Base-by-base conservation (phyloP, 1,140 invertebrate species). In the Solenopsis invicta region DNA sequence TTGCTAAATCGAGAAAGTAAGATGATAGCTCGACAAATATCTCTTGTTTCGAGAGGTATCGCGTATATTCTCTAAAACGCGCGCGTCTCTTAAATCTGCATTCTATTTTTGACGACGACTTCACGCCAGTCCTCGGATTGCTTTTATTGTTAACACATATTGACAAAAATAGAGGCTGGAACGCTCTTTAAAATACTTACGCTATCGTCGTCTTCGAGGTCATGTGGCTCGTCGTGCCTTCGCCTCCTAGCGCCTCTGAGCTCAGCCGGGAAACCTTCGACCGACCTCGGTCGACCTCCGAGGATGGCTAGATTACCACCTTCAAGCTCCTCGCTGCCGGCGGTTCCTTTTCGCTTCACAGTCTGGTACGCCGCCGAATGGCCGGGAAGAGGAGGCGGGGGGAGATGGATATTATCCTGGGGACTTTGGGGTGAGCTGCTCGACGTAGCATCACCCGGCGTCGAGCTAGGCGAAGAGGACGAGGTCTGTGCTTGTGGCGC, bases 211-310 rank as follows among this genome's bases (percentile, higher is more conserved):
- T 88, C 74, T 52, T 94, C 92, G 24, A 92, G 80, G 24, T 67
- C 62, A 21, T 87, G 81, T 6, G 88, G 52, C n/a, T 78, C 66
- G 52, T 85, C 81, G 48, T 89, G 78, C 92, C 97, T 95, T 92
- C 97, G 96, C 89, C 97, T 96, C 82, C 96, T 95, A 18, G 96
- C 97, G 41, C 97, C 97, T 24, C 97, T 96, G 81, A 98, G 95
- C 91, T 97, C 97, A 61, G 96, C 96, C 34, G 97, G 97, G 48
- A 97, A 96, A 86, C 96, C 96, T 93, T 97, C 97, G 18, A 98
- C 98, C 10, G 98, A 98, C 90, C 98, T 96, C 18, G 98, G 98
- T 71, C 98, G 96, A 69, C 98, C 98, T 62, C 98, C 98, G 74
- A 98, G 94, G 13, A 97, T 98, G 8, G 97, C 97, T 48, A 98